A percentile compares a stretch with the other conserved stretches of the same genome.
phyloP scores from a whole-genome alignment of 2,797 vertebrate species.

The Parauchenoglanis punctatus region DNA sequence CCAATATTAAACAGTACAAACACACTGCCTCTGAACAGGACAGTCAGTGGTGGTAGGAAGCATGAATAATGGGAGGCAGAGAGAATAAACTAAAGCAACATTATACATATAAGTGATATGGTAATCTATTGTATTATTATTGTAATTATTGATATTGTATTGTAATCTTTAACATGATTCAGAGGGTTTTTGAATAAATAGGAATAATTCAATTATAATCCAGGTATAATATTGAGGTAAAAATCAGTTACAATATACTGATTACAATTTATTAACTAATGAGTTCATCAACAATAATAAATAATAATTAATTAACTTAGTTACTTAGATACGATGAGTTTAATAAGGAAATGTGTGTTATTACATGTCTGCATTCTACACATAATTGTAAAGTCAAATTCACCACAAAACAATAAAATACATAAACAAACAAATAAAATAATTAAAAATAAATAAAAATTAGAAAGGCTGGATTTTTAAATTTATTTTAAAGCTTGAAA shows the following conservation, averaged over 20 bases:
- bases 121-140: background rate
- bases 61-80: background rate
- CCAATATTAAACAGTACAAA: slow-evolving; percentile 11
- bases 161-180: background rate
- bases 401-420: background rate
- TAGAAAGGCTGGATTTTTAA: background rate
- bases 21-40: background rate
- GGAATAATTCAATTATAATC: background rate
- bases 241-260: background rate
- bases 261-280: background rate
- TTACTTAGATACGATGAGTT: background rate
- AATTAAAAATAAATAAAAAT: background rate
- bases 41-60: background rate
- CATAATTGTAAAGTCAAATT: background rate
- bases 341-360: background rate
- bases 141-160: no score
- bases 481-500: background rate
- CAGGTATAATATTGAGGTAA: background rate
- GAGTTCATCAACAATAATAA: background rate
- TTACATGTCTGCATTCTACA: background rate
- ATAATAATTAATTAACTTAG: background rate
- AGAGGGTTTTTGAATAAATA: background rate
- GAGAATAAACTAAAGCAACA: background rate
- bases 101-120: background rate
- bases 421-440: background rate